Evolutionary conservation across 2,797 vertebrate genomes (phyloP).

Genomic region (Myripristis jacobus): DNA sequence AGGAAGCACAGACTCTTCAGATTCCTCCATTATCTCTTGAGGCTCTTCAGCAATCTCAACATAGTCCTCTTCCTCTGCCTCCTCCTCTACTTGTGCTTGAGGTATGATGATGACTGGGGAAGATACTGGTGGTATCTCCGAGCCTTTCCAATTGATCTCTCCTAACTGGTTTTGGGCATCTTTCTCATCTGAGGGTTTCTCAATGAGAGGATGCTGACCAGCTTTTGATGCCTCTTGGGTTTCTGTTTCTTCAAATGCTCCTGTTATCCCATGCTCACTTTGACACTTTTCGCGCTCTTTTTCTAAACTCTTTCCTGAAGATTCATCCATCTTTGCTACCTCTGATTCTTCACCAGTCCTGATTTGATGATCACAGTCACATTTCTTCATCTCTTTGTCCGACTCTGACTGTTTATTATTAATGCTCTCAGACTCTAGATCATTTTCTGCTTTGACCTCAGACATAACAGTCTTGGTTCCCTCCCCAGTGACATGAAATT

Average conservation of each 20-base stretch:
- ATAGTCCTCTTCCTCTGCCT: constrained; percentile 72
- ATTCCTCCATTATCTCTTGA: constrained; percentile 78
- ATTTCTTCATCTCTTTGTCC: constrained; percentile 24
- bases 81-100: constrained; percentile 76
- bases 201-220: constrained; percentile 17
- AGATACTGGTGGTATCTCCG: constrained; percentile 39
- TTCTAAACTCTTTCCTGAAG: constrained; percentile 24
- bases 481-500: constrained; percentile 22
- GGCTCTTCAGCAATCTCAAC: constrained; percentile 79
- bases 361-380: constrained; percentile 4
- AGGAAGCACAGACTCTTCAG: constrained; percentile 32
- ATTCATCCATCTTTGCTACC: background rate
- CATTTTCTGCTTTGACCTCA: constrained; percentile 21
- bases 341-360: constrained; percentile 10
- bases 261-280: constrained; percentile 5
- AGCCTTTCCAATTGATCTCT: constrained; percentile 34
- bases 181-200: constrained; percentile 38
- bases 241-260: constrained; percentile 14
- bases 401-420: constrained; percentile 20
- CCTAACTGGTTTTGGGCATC: constrained; percentile 29
- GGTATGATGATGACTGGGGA: constrained; percentile 79
- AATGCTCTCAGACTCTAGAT: constrained; percentile 9
- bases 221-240: constrained; percentile 20
- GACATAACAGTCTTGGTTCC: background rate
- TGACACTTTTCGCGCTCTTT: constrained; percentile 18